A percentile compares a stretch with the other conserved stretches of the same genome.
Evolutionary conservation across 1,140 invertebrate genomes (phyloP).

Genomic region (Orius insidiosus): DNA sequence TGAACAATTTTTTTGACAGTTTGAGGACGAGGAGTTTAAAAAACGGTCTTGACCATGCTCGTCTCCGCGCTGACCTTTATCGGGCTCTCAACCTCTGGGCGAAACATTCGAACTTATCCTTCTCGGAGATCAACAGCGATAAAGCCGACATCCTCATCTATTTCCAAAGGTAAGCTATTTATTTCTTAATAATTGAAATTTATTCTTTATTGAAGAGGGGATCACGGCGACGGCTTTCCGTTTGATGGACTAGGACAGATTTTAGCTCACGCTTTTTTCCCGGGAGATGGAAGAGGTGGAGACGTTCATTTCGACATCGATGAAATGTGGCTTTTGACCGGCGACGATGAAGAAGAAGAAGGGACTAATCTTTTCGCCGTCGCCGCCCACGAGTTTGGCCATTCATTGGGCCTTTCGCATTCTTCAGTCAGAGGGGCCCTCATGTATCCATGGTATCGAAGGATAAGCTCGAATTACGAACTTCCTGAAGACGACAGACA

Average conservation of each 20-base stretch:
- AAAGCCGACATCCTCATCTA: slow-evolving; percentile 65
- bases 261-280: slow-evolving; percentile 86
- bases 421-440: slow-evolving; percentile 72
- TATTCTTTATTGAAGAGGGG: slow-evolving; percentile 28
- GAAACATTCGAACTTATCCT: slow-evolving; percentile 57
- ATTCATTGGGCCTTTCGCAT: slow-evolving; percentile 80
- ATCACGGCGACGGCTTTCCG: slow-evolving; percentile 75
- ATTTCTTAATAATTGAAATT: background rate
- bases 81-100: slow-evolving; percentile 59
- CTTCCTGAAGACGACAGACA: slow-evolving; percentile 74
- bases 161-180: slow-evolving; percentile 65
- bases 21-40: slow-evolving; percentile 33
- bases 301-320: slow-evolving; percentile 78
- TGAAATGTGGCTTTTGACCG: slow-evolving; percentile 58
- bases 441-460: slow-evolving; percentile 89
- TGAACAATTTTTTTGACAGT: slow-evolving; percentile 38
- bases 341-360: slow-evolving; percentile 27
- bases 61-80: slow-evolving; percentile 42
- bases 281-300: slow-evolving; percentile 54
- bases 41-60: slow-evolving; percentile 37
- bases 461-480: slow-evolving; percentile 32
- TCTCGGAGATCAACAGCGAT: slow-evolving; percentile 55
- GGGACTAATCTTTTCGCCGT: slow-evolving; percentile 80
- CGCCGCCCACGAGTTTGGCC: slow-evolving; percentile 86
- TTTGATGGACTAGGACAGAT: slow-evolving; percentile 79